Conservation (phyloP, 2,113 vertebrate species). For the Nycticorax nycticorax region DNA sequence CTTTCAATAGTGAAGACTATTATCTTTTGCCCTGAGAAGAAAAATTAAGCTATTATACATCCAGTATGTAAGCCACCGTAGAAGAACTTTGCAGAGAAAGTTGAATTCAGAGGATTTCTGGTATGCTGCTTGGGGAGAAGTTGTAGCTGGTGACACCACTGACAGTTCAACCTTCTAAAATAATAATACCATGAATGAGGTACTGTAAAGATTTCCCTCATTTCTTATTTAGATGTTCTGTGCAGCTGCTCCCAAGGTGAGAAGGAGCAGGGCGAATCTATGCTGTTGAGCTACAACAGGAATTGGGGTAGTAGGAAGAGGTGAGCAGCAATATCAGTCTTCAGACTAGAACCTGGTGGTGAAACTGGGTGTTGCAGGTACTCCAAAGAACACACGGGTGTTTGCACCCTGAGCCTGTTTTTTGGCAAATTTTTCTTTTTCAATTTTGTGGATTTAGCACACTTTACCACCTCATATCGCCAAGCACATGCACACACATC, state of each 20-base stretch:
- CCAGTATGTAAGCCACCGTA: background rate
- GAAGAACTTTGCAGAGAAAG: background rate
- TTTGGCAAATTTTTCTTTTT: background rate
- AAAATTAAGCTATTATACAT: background rate
- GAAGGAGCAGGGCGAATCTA: background rate
- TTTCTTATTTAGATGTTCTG: background rate
- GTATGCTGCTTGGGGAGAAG: background rate
- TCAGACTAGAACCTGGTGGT: background rate
- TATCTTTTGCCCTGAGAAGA: background rate
- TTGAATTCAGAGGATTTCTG: background rate
- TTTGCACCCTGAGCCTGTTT: background rate
- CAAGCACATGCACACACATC: accelerated
- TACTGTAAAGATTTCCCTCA: background rate
- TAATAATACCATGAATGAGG: background rate
- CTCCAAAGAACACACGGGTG: accelerated
- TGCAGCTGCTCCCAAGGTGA: background rate
- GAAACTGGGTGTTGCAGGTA: background rate
- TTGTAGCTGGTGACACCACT: background rate
- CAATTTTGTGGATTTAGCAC: background rate
- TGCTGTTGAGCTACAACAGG: background rate
- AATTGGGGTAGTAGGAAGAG: background rate
- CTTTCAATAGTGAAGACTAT: background rate
- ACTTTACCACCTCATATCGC: accelerated
- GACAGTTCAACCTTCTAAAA: background rate
- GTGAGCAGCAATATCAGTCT: background rate